Evolutionary conservation across 1,140 invertebrate species (phyloP).

Genomic region (Andrena cerasifolii): DNA sequence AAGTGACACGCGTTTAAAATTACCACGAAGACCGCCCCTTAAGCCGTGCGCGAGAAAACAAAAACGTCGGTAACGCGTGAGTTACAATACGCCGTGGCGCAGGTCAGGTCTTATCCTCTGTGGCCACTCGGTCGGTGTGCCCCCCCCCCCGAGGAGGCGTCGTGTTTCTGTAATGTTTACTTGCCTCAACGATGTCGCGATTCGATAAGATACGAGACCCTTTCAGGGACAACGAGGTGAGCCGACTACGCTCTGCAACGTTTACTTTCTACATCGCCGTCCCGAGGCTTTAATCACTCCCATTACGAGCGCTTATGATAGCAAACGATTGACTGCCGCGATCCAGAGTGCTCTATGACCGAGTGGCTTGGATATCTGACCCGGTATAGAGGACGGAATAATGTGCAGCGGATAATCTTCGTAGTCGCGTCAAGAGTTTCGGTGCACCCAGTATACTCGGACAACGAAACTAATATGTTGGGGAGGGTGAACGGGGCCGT

Average conservation of each 20-base stretch:
- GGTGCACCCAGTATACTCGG: background rate
- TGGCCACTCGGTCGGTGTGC: background rate
- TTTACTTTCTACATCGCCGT: background rate
- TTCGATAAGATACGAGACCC: slow-evolving; percentile 3
- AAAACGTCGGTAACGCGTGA: background rate
- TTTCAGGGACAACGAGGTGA: too few species aligned
- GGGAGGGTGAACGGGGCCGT: background rate
- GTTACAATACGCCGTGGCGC: background rate
- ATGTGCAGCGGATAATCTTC: too few species aligned
- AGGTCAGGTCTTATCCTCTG: background rate
- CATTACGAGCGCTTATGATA: background rate
- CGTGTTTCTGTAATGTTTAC: background rate
- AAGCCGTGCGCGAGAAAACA: background rate
- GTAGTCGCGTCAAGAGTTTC: too few species aligned
- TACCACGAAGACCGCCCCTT: background rate
- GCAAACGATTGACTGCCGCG: background rate
- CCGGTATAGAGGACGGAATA: background rate
- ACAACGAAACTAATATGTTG: background rate
- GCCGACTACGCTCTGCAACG: background rate
- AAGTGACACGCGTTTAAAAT: background rate
- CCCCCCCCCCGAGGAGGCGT: too few species aligned
- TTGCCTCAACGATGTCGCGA: background rate
- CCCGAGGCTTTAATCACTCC: background rate
- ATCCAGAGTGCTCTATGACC: background rate
- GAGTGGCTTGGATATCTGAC: background rate